A percentile compares a stretch with the other conserved stretches of the same genome.
phyloP scores from a whole-genome alignment of 2,888 invertebrate genomes.

The Eustalomyia histrio region DNA sequence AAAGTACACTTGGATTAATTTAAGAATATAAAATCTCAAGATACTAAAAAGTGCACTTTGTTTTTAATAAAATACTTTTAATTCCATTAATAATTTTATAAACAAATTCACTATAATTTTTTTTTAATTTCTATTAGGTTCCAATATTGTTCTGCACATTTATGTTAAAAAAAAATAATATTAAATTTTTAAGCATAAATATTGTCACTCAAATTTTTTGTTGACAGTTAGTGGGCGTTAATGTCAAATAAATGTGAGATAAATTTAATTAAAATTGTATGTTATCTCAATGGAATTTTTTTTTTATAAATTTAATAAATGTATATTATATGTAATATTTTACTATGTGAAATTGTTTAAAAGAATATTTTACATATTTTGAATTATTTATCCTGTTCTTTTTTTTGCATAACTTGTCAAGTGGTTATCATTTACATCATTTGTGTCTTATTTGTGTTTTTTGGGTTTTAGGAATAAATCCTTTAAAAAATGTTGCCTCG shows the following conservation, averaged over 20 bases:
- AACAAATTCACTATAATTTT: too few relatives aligned
- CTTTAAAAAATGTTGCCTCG: not conserved
- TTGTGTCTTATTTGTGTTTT: not conserved
- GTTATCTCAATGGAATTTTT: not conserved
- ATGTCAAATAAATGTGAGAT: not conserved
- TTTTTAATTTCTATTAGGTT: too few relatives aligned
- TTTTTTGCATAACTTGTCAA: not conserved
- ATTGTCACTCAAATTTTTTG: not conserved
- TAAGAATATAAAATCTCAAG: too few relatives aligned
- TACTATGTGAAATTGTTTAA: not conserved
- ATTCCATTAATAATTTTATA: too few relatives aligned
- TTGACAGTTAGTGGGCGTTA: not conserved
- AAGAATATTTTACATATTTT: not conserved
- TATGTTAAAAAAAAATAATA: too few relatives aligned
- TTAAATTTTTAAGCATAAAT: too few relatives aligned
- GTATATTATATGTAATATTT: not conserved
- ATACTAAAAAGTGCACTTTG: too few relatives aligned
- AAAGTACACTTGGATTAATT: too few relatives aligned
- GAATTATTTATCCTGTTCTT: not conserved
- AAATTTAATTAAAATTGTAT: not conserved
- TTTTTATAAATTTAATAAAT: not conserved
- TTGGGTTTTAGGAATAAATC: not conserved
- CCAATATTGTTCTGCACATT: too few relatives aligned
- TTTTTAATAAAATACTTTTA: too few relatives aligned
- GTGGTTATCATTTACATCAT: slow-evolving; percentile 8